phyloP scores from a whole-genome alignment of 2,888 invertebrate genomes.

The Priocnemis perturbator region DNA sequence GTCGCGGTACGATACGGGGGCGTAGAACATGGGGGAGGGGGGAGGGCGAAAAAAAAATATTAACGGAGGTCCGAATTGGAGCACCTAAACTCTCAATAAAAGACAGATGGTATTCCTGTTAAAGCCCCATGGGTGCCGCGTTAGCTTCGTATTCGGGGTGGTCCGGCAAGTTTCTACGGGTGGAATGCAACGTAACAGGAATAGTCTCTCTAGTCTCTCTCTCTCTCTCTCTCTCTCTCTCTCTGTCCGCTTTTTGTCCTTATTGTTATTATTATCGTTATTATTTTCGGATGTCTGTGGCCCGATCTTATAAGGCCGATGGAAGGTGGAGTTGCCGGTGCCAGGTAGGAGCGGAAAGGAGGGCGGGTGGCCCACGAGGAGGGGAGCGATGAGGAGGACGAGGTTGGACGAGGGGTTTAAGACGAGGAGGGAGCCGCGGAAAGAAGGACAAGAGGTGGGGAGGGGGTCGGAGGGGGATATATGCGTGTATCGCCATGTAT shows the following conservation, averaged over 20 bases:
- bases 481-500: slow-evolving; percentile 74
- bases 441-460: slow-evolving; percentile 40
- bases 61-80: slow-evolving; percentile 16
- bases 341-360: slow-evolving; percentile 52
- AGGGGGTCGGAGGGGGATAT: slow-evolving; percentile 51
- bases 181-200: slow-evolving; percentile 74
- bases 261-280: slow-evolving; percentile 65
- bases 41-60: not conserved
- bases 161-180: slow-evolving; percentile 71
- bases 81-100: slow-evolving; percentile 40
- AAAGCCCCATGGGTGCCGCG: slow-evolving; percentile 66
- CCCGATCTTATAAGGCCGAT: slow-evolving; percentile 58
- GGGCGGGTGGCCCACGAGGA: slow-evolving; percentile 28
- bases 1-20: too few species aligned
- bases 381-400: not conserved
- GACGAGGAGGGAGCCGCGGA: slow-evolving; percentile 36
- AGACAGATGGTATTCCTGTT: slow-evolving; percentile 62
- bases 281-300: slow-evolving; percentile 64
- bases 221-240: slow-evolving; percentile 28
- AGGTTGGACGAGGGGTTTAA: slow-evolving; percentile 32
- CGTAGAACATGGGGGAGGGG: too few species aligned
- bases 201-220: slow-evolving; percentile 69
- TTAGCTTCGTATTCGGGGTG: slow-evolving; percentile 69
- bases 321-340: slow-evolving; percentile 57
- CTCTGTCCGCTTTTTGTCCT: slow-evolving; percentile 51